These are phyloP conservation scores for Clarias fuscus DNA, from an alignment of 2,797 vertebrate genomes.

Conservation along the genomic window DNA sequence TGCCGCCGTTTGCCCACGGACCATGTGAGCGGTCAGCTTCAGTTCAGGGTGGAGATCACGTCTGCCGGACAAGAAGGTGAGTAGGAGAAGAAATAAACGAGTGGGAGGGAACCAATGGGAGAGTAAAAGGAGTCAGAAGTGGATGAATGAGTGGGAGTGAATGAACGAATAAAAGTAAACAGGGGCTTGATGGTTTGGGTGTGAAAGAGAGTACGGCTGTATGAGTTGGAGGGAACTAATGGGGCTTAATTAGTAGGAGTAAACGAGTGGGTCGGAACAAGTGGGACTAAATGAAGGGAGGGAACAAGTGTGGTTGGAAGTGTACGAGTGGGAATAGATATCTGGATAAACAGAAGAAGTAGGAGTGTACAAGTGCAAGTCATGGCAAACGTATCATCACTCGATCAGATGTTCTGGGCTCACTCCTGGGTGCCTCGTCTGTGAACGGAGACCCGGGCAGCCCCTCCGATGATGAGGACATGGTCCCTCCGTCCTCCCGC, in stretches of 20 bases:
- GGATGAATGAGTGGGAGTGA: not conserved
- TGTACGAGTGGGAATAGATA: too few species aligned
- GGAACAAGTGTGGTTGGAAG: not conserved
- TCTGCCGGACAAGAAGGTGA: constrained; percentile 90
- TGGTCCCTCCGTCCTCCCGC: constrained; percentile 68
- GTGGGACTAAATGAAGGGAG: not conserved
- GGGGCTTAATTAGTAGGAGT: too few species aligned
- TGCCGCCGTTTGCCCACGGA: constrained; percentile 92
- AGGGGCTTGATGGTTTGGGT: too few species aligned
- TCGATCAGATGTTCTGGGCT: constrained; percentile 76
- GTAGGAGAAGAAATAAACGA: constrained; percentile 11
- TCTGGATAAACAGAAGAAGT: not conserved
- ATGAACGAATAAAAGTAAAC: not conserved
- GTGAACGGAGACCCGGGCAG: constrained; percentile 91
- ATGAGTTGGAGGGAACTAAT: too few species aligned
- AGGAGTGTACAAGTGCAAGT: not conserved
- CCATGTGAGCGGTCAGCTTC: constrained; percentile 93
- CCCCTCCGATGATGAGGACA: constrained; percentile 91
- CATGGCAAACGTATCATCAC: constrained; percentile 34
- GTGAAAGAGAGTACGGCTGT: too few species aligned
- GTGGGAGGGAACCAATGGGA: too few species aligned
- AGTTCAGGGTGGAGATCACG: constrained; percentile 89
- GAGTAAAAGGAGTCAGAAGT: too few species aligned
- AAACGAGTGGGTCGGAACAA: not conserved
- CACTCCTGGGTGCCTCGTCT: constrained; percentile 75